phyloP scores from a whole-genome alignment of 2,113 vertebrate species.

The Pituophis catenifer region DNA sequence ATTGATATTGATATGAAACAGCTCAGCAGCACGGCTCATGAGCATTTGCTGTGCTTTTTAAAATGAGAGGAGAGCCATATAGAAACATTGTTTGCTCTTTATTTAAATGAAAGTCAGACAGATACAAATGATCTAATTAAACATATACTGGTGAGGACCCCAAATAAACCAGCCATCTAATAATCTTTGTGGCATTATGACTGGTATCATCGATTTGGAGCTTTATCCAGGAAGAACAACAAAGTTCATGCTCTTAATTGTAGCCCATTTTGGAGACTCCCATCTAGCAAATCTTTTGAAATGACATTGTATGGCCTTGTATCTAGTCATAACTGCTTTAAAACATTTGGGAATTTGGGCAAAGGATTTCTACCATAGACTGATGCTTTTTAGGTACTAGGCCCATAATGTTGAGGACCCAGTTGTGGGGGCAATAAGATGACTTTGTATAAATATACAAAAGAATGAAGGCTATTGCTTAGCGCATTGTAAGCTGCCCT shows the following conservation, averaged over 20 bases:
- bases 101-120: slow-evolving; percentile 8
- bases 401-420: neutral
- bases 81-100: neutral
- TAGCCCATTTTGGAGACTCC: accelerated
- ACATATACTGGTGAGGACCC: neutral
- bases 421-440: too few relatives aligned
- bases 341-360: neutral
- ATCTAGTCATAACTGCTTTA: neutral
- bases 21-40: slow-evolving; percentile 61
- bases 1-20: slow-evolving; percentile 64
- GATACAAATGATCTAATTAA: neutral
- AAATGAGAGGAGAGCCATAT: slow-evolving; percentile 2
- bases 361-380: neutral
- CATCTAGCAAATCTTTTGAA: accelerated
- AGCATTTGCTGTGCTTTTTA: slow-evolving; percentile 35
- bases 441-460: too few relatives aligned
- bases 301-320: neutral
- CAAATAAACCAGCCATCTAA: neutral
- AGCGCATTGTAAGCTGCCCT: too few relatives aligned
- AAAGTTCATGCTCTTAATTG: neutral
- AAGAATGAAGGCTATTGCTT: too few relatives aligned
- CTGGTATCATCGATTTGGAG: accelerated
- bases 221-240: accelerated
- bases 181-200: neutral
- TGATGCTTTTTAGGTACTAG: neutral